phyloP scores from a whole-genome alignment of 2,113 vertebrate genomes.

The Eleginops maclovinus region DNA sequence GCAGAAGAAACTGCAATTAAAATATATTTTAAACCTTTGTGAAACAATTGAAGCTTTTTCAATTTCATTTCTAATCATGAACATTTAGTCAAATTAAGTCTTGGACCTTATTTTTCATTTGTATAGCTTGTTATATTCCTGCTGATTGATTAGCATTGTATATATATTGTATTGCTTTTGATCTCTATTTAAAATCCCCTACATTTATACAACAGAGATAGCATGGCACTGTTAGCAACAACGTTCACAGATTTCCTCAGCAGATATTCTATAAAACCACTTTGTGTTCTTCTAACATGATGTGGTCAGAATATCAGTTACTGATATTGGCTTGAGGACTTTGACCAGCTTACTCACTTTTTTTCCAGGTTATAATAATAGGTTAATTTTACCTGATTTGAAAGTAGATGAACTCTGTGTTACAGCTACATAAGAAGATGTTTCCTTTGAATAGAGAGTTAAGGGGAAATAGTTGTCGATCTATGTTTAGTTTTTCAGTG shows the following conservation, averaged over 20 bases:
- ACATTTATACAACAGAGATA: slow-evolving; percentile 44
- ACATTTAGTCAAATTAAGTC: not conserved
- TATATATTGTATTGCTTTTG: slow-evolving; percentile 3
- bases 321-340: slow-evolving; percentile 61
- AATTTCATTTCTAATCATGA: not conserved
- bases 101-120: not conserved
- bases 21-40: not conserved
- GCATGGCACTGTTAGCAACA: slow-evolving; percentile 43
- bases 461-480: slow-evolving; percentile 54
- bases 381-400: slow-evolving; percentile 49
- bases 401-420: slow-evolving; percentile 47
- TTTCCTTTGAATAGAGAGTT: slow-evolving; percentile 40
- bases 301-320: slow-evolving; percentile 71
- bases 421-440: slow-evolving; percentile 15
- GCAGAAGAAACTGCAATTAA: not conserved
- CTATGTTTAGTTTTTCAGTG: slow-evolving; percentile 53
- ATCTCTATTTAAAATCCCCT: slow-evolving; percentile 21
- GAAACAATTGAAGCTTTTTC: slow-evolving; percentile 6
- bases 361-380: slow-evolving; percentile 62
- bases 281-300: slow-evolving; percentile 52
- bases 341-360: slow-evolving; percentile 73
- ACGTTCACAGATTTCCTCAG: slow-evolving; percentile 56
- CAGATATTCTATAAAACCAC: slow-evolving; percentile 60
- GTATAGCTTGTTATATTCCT: not conserved
- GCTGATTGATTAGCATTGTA: not conserved